Percentiles rank a stretch among this genome's conserved stretches.
Conservation (phyloP, 2,797 vertebrate species). For the Coracias cyanogaster region DNA sequence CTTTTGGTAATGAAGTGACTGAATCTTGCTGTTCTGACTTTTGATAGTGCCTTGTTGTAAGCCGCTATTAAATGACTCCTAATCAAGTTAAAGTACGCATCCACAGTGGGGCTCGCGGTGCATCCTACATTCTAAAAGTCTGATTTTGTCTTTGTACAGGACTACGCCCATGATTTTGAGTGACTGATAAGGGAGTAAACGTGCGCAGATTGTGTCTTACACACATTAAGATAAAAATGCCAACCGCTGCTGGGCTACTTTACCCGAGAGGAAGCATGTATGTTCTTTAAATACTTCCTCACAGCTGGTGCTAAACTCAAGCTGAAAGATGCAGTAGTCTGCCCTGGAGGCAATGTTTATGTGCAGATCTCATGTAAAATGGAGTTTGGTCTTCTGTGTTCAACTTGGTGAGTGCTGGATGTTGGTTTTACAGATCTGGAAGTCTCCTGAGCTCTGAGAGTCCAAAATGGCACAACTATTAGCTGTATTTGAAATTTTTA, state of each 20-base stretch:
- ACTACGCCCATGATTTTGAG: fast-evolving
- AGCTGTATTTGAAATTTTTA: not conserved
- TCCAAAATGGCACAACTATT: not conserved
- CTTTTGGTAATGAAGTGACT: not conserved
- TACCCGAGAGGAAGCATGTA: not conserved
- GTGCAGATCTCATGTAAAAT: not conserved
- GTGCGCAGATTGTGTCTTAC: not conserved
- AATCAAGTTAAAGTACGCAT: not conserved
- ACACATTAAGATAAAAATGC: not conserved
- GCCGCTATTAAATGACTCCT: not conserved
- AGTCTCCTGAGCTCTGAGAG: not conserved
- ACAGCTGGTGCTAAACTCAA: not conserved
- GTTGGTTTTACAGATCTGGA: not conserved
- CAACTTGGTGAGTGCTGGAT: not conserved
- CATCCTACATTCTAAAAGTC: not conserved
- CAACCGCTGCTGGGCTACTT: not conserved
- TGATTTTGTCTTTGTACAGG: not conserved
- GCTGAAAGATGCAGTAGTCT: not conserved
- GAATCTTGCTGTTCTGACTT: not conserved
- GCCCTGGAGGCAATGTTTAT: not conserved
- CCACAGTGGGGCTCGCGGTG: fast-evolving
- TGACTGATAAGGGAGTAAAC: not conserved
- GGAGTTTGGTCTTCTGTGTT: not conserved
- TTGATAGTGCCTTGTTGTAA: not conserved
- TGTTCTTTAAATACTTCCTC: conserved; percentile 8